Base-by-base conservation (phyloP, 1,140 invertebrate genomes). In the Oryctes rhinoceros region DNA sequence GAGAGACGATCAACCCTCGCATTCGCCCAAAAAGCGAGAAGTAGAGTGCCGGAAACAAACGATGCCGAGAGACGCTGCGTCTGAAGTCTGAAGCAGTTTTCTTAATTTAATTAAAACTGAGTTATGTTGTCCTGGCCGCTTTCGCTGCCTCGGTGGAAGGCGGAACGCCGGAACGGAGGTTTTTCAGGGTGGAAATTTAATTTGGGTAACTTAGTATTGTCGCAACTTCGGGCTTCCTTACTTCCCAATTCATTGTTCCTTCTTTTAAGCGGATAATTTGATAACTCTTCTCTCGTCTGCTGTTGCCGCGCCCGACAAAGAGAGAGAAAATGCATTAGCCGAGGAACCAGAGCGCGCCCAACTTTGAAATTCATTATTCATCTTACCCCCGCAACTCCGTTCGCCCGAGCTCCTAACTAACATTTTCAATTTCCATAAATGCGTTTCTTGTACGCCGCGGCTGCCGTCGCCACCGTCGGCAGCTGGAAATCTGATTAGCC, bases 61-160 rank as follows among this genome's bases (percentile, higher is more conserved):
- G 65, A 71, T 71, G 20, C 65, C 65, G 65, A 59, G 15, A 59
- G 15, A 7, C 39, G 3, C 39, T 39, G 39, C 7, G 39, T 59
- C 18, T 18, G 15, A 59, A 59, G 53, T 59, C 53, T 59, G 53
- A 59, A 59, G 65, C 65, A 71, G 65, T 71, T 71, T 71, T 71
- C 65, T 71, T 71, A 71, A 71, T 71, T 71, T 71, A 71, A 71
- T 71, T 71, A 71, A 71, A 20, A 71, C 65, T 71, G 65, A 71
- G 35, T 71, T 71, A 71, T 71, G 65, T 71, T 37, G 65, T 71
- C 65, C 24, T 11, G 35, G 39, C 39, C 39, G 39, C 39, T 39
- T 39, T 71, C 65, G 35, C 65, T 37, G 24, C 65, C 65, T 7
- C 35, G 53, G 13, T 7, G 24, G 24, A 9, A 35, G 18, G 35